A percentile compares a stretch with the other conserved stretches of the same genome.
Evolutionary conservation across 2,113 vertebrate genomes (phyloP).

Genomic region (Promerops cafer): DNA sequence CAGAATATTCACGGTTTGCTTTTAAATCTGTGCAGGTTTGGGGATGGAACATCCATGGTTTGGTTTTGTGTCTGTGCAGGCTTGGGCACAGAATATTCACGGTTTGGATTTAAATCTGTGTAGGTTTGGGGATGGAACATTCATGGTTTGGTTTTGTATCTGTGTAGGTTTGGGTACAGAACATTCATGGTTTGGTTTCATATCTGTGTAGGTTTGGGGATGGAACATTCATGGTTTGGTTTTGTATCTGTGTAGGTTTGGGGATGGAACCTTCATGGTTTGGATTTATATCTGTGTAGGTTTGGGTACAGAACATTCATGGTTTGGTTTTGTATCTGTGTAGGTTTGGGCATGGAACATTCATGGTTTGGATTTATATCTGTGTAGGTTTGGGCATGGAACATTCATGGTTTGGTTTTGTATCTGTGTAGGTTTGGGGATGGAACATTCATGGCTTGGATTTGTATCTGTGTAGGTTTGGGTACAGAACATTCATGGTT

Average conservation of each 20-base stretch:
- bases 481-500: conserved; percentile 63
- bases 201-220: neutral
- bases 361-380: too few relatives aligned
- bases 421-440: too few relatives aligned
- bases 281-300: conserved; percentile 60
- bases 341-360: too few relatives aligned
- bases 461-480: neutral
- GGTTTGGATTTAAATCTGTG: conserved; percentile 55
- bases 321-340: too few relatives aligned
- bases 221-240: conserved; percentile 75
- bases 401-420: too few relatives aligned
- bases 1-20: conserved; percentile 81
- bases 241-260: conserved; percentile 70
- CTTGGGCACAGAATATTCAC: conserved; percentile 84
- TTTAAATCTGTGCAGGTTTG: neutral
- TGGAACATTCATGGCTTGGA: conserved; percentile 82
- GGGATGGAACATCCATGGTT: conserved; percentile 59
- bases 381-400: too few relatives aligned
- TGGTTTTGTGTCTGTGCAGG: conserved; percentile 57
- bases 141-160: conserved; percentile 72
- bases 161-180: conserved; percentile 78
- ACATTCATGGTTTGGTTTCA: conserved; percentile 78
- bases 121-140: accelerated
- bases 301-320: conserved; percentile 88
- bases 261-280: conserved; percentile 86